Evolutionary conservation across 2,888 invertebrate species (phyloP).

Genomic region (Agonopterix arenella): DNA sequence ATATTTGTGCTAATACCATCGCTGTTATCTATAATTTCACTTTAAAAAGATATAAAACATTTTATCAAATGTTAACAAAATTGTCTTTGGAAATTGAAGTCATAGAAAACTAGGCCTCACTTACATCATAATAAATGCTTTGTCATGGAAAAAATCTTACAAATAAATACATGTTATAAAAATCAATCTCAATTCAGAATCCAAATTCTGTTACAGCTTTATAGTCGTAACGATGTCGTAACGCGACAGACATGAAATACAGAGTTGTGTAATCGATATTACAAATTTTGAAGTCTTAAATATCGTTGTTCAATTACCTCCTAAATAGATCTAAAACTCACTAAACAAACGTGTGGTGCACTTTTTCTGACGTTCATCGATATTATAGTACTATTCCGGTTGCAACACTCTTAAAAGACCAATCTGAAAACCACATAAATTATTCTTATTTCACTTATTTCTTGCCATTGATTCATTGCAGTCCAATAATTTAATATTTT

Average conservation of each 20-base stretch:
- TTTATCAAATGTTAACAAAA: slow-evolving; percentile 35
- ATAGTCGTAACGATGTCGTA: background rate
- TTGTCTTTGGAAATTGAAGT: slow-evolving; percentile 34
- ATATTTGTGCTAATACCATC: slow-evolving; percentile 40
- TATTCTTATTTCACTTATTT: too few relatives aligned
- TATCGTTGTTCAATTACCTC: slow-evolving; percentile 65
- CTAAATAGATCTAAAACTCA: slow-evolving; percentile 33
- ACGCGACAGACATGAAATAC: slow-evolving; percentile 1
- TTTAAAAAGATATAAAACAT: slow-evolving; percentile 22
- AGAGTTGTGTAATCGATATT: slow-evolving; percentile 13
- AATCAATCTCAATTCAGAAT: slow-evolving; percentile 35
- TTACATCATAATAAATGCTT: slow-evolving; percentile 64
- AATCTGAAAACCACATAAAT: slow-evolving; percentile 55
- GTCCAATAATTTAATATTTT: background rate
- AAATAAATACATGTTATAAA: slow-evolving; percentile 48
- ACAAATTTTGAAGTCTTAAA: slow-evolving; percentile 48
- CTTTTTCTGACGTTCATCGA: slow-evolving; percentile 25
- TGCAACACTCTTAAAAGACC: slow-evolving; percentile 73
- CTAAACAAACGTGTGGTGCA: slow-evolving; percentile 36
- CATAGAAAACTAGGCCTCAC: slow-evolving; percentile 67
- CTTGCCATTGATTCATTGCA: background rate
- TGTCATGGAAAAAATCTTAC: slow-evolving; percentile 63
- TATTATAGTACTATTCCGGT: slow-evolving; percentile 63
- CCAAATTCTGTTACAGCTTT: slow-evolving; percentile 10
- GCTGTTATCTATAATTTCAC: slow-evolving; percentile 1